Conservation (phyloP, 2,113 vertebrate species). For the Arizona elegans region DNA sequence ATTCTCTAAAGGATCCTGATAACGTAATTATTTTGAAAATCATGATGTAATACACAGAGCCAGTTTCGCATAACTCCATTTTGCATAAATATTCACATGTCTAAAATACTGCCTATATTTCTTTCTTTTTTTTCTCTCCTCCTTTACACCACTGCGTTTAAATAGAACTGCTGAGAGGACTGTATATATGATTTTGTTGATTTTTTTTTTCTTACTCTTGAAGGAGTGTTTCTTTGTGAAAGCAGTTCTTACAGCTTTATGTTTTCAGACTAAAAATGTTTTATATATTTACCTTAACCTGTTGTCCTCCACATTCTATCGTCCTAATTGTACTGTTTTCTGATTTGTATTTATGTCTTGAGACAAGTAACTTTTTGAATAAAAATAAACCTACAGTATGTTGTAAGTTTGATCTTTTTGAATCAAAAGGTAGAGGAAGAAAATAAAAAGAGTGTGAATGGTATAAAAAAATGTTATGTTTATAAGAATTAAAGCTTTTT, state of each 20-base stretch:
- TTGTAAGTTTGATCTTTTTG: constrained; percentile 83
- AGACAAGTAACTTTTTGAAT: constrained; percentile 99
- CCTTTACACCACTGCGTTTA: constrained; percentile 98
- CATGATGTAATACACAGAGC: constrained; percentile 67
- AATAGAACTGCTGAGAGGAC: constrained; percentile 97
- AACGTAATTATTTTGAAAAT: constrained; percentile 76
- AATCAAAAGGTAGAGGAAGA: constrained; percentile 66
- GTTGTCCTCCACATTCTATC: constrained; percentile 97
- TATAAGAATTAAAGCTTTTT: constrained; percentile 70
- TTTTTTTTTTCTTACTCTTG: constrained; percentile 83
- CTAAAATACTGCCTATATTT: constrained; percentile 86
- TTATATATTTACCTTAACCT: constrained; percentile 92
- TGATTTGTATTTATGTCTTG: constrained; percentile 99
- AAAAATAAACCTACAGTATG: constrained; percentile 98
- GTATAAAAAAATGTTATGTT: constrained; percentile 68
- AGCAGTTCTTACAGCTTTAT: constrained; percentile 86
- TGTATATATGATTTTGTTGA: constrained; percentile 91
- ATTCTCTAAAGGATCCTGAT: constrained; percentile 74
- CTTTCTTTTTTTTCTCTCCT: constrained; percentile 46
- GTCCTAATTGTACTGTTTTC: constrained; percentile 98
- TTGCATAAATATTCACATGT: constrained; percentile 90
- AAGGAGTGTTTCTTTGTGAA: constrained; percentile 88
- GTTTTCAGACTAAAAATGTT: constrained; percentile 85
- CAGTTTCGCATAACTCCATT: constrained; percentile 76
- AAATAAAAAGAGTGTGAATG: constrained; percentile 62